Percentiles rank a stretch among this genome's conserved stretches.
phyloP scores from a whole-genome alignment of 2,888 invertebrate genomes.

The Heliconius charithonia region DNA sequence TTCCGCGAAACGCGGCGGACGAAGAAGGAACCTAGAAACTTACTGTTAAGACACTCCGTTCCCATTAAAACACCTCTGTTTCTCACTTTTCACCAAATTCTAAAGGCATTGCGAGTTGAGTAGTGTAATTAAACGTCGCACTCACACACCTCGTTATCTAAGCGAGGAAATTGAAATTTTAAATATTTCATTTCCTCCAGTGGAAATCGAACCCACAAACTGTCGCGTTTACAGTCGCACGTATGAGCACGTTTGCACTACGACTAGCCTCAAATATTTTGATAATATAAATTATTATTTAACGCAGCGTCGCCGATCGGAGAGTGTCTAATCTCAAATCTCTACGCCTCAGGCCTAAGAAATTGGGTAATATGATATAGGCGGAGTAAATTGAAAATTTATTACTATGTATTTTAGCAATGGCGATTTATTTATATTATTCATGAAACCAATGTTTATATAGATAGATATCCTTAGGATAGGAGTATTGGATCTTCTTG shows the following conservation, averaged over 20 bases:
- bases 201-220: not conserved
- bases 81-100: not conserved
- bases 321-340: constrained; percentile 14
- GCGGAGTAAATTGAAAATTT: constrained; percentile 12
- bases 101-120: not conserved
- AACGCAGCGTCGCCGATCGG: not conserved
- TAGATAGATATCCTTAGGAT: too few species aligned
- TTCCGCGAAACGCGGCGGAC: too few species aligned
- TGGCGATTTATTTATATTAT: not conserved
- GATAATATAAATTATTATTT: not conserved
- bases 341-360: not conserved
- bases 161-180: not conserved
- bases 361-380: not conserved
- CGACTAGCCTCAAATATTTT: not conserved
- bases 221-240: not conserved
- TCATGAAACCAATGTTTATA: not conserved
- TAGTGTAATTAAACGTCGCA: not conserved
- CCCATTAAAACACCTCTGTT: not conserved
- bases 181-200: too few species aligned
- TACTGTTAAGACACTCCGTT: not conserved
- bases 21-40: not conserved
- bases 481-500: too few species aligned
- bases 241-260: too few species aligned
- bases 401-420: not conserved
- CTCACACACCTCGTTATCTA: not conserved